Conservation (phyloP, 2,797 vertebrate species). For the Gymnoscopelus braueri region DNA sequence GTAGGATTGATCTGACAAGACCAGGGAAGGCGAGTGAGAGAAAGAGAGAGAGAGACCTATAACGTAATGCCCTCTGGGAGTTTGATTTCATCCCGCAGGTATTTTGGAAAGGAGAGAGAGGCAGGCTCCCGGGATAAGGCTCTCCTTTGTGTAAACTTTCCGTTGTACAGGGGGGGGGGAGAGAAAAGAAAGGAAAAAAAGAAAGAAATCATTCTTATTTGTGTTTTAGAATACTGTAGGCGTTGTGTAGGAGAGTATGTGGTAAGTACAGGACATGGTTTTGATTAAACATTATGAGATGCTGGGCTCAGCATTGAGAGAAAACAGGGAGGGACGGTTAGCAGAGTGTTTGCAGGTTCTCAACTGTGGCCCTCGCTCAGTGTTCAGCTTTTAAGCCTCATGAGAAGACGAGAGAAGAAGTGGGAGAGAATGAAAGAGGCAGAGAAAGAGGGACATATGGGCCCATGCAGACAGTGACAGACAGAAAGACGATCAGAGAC, state of each 20-base stretch:
- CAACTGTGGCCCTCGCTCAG: conserved; percentile 57
- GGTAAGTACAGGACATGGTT: conserved; percentile 61
- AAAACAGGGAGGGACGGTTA: conserved; percentile 25
- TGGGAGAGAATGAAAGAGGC: conserved; percentile 46
- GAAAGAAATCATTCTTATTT: conserved; percentile 42
- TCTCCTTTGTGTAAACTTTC: conserved; percentile 68
- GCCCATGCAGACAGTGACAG: not conserved
- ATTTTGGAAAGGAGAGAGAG: conserved; percentile 55
- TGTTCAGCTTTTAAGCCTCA: conserved; percentile 33
- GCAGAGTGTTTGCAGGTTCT: conserved; percentile 53
- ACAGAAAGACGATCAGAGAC: not conserved
- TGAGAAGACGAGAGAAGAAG: conserved; percentile 19
- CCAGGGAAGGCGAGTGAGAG: conserved; percentile 16
- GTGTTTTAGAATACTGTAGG: conserved; percentile 34
- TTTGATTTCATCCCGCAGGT: conserved; percentile 75
- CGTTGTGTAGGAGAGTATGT: conserved; percentile 43
- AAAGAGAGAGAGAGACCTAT: conserved; percentile 20
- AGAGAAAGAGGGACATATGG: conserved; percentile 33
- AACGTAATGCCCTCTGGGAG: conserved; percentile 53
- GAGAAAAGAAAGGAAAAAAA: conserved; percentile 36
- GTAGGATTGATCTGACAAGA: conserved; percentile 35
- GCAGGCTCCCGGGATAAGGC: conserved; percentile 50
- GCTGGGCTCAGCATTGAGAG: conserved; percentile 7
- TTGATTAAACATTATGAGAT: conserved; percentile 70
- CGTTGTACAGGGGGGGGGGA: conserved; percentile 33